Evolutionary conservation across 2,113 vertebrate genomes (phyloP), one percentile per base, ranked within the genome.

Genomic region (Heptranchias perlo): DNA sequence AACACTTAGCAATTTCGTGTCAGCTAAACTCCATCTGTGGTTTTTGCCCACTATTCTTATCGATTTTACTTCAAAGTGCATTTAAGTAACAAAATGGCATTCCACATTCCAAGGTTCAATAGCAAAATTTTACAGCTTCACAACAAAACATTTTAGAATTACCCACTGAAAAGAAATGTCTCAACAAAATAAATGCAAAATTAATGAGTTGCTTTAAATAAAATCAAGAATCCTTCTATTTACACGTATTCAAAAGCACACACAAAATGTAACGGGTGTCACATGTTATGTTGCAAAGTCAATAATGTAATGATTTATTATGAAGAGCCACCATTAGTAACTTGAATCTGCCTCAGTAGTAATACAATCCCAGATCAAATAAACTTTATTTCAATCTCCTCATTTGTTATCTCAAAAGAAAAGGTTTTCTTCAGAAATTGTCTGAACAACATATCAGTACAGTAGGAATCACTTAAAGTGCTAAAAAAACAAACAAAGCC

Each of bases 291-390:
- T n/a, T n/a, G 35, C n/a, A 64, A 93, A 39, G 16, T 92, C 54
- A 92, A 92, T 54, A 62, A 23, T 92, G 31, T 39, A 4, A 21
- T 62, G 89, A 62, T 62, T 92, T 92, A 92, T 92, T 61, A 18
- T 39, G 16, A 93, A 39, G 89, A 62, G 58, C 6, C 58, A 54
- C n/a, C 58, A 62, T 93, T 62, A 62, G 89, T 93, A 93, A 93
- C 58, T 39, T n/a, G 89, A 93, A 93, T 21, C 89, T 8, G n/a
- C 89, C 39, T 93, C 58, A 93, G 44, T 7, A 39, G 89, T 93
- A 93, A 93, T 39, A 39, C 35, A 39, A 91, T 58, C 87, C 23
- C 31, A 35, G 52, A 91, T 91, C 87, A 91, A 91, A 91, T 91
- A 58, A 93, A 64, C 58, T 62, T 62, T n/a, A 93, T 93, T n/a